Evolutionary conservation across 2,797 vertebrate species (phyloP), one percentile per base, ranked within the genome.

Genomic region (Hydrophis major): DNA sequence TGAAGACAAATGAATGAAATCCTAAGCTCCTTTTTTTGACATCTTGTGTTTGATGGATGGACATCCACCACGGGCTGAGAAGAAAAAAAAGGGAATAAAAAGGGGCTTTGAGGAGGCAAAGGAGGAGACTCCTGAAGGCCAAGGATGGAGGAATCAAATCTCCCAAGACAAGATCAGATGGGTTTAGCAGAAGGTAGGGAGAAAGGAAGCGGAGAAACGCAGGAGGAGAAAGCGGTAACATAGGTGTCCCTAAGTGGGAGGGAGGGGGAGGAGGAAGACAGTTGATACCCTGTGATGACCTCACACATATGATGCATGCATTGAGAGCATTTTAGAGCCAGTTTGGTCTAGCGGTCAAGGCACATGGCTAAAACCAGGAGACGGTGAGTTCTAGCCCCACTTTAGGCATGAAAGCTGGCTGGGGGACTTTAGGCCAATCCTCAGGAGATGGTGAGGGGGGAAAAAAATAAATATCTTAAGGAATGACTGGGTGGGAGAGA

Each of bases 1-100:
- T 78, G 74, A 96, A 94, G 93, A 95, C 0, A 37, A 95, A 94
- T 66, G 59, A 4, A 69, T 0, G 60, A 78, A 92, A 28, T 1
- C 47, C 2, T 4, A 92, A 4, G 4, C 57, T 0, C 28, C 0
- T 4, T 20, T n/a, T 37, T 42, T 0, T 47, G 22, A 10, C 12
- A 63, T 14, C 63, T 91, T 3, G 0, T 57, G 59, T 86, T 90
- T 93, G 56, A 93, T 6, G 1, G 61, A 94, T 83, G 86, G 93
- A 92, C 94, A 94, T 93, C 86, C 87, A 93, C 6, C 61, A 86
- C 0, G 28, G 42, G n/a, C 28, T 7, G 8, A 27, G 4, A 59
- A 89, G 88, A 93, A 2, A 57, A 61, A 3, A 3, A 11, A 11
- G 3, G 25, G 2, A 61, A 61, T 27, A 53, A 61, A 61, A 11